Evolutionary conservation across 2,888 invertebrate genomes (phyloP).

Genomic region (Dugesia japonica): DNA sequence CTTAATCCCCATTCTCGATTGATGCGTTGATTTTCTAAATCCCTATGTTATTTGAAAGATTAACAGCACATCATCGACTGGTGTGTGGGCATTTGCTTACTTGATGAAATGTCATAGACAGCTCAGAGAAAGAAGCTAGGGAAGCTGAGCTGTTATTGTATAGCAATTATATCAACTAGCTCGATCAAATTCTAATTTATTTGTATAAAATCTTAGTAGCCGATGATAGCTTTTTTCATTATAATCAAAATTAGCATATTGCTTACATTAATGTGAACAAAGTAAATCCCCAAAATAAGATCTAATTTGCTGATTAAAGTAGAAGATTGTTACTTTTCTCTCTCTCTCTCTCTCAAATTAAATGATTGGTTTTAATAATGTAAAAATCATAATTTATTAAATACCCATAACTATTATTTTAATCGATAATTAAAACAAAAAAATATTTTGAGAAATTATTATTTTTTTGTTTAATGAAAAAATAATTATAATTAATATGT

Average conservation of each 20-base stretch:
- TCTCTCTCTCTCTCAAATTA: no score
- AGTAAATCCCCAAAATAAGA: conserved; percentile 5
- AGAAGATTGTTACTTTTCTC: not conserved
- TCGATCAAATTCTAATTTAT: conserved; percentile 13
- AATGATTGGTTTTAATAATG: conserved; percentile 14
- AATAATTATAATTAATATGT: not conserved
- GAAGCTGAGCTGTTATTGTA: conserved; percentile 4
- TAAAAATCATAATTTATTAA: not conserved
- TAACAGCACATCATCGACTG: conserved; percentile 15
- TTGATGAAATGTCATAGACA: conserved; percentile 20
- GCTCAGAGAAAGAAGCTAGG: not conserved
- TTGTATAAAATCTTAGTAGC: not conserved
- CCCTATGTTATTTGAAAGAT: conserved; percentile 20
- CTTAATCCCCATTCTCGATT: conserved; percentile 12
- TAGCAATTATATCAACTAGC: conserved; percentile 2
- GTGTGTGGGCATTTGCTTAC: conserved; percentile 8
- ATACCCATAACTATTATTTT: no score
- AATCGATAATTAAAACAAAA: no score
- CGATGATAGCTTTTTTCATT: conserved; percentile 16
- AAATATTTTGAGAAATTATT: no score
- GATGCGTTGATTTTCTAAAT: conserved; percentile 12
- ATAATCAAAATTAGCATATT: conserved; percentile 20
- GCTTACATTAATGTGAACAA: not conserved
- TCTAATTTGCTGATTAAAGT: conserved; percentile 10
- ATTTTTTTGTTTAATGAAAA: not conserved